A percentile compares a stretch with the other conserved stretches of the same genome.
Conservation (phyloP, 2,113 vertebrate genomes). For the Pseudorasbora parva region DNA sequence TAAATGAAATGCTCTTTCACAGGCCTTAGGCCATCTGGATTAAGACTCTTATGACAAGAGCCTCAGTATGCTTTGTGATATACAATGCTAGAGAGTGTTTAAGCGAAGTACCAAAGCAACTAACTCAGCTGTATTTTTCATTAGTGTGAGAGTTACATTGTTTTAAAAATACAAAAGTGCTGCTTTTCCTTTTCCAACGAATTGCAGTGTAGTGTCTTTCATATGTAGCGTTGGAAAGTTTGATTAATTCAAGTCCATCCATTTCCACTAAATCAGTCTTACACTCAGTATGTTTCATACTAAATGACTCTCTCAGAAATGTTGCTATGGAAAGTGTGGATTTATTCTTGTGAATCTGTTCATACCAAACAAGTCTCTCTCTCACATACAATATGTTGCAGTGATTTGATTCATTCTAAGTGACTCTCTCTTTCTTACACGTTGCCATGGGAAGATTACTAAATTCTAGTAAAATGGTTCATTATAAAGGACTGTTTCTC, state of each 20-base stretch:
- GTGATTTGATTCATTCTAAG: neutral
- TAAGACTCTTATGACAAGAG: neutral
- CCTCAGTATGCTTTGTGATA: neutral
- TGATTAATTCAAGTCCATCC: neutral
- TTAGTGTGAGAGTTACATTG: neutral
- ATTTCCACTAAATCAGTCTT: neutral
- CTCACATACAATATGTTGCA: neutral
- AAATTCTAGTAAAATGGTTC: neutral
- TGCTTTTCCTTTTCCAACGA: neutral
- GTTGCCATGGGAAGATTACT: neutral
- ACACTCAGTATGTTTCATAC: neutral
- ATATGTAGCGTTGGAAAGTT: neutral
- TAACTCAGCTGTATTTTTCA: neutral
- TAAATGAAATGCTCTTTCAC: neutral
- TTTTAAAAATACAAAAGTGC: neutral
- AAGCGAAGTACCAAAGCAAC: neutral
- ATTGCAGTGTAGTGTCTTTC: neutral
- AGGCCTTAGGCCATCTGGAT: neutral
- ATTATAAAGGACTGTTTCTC: neutral
- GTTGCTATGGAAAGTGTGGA: neutral
- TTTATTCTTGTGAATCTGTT: neutral
- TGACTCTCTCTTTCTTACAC: neutral
- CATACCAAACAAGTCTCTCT: neutral
- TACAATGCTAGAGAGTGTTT: neutral
- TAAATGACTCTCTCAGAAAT: neutral